These are phyloP conservation scores for Gnathonemus echidnorhynchus DNA, from an alignment of 2,113 vertebrate genomes.

Conservation along the genomic window DNA sequence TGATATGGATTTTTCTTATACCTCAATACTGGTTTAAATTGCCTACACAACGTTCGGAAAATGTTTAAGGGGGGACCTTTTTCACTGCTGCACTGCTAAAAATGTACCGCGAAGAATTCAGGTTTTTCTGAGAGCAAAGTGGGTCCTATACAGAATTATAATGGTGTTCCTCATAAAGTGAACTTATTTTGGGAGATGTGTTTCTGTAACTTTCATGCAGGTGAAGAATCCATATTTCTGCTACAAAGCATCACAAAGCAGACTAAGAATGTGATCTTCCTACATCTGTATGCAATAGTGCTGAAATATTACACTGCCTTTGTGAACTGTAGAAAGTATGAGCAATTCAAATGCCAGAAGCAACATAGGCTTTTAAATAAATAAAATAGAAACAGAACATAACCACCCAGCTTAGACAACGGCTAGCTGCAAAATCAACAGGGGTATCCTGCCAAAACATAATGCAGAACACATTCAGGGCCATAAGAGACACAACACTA, in stretches of 20 bases:
- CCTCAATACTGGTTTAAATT: too few relatives aligned
- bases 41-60: too few relatives aligned
- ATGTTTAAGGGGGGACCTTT: too few relatives aligned
- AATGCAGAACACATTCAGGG: slow-evolving; percentile 28
- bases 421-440: slow-evolving; percentile 21
- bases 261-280: background rate
- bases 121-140: background rate
- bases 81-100: too few relatives aligned
- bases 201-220: background rate
- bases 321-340: slow-evolving; percentile 12
- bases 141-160: background rate
- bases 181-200: background rate
- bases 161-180: background rate
- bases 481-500: background rate
- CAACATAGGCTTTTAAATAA: slow-evolving; percentile 26
- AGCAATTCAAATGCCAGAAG: slow-evolving; percentile 15
- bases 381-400: slow-evolving; percentile 18
- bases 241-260: slow-evolving; percentile 6
- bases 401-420: slow-evolving; percentile 18
- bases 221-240: background rate
- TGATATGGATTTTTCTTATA: too few relatives aligned
- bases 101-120: background rate
- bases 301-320: slow-evolving; percentile 16
- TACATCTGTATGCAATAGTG: slow-evolving; percentile 11
- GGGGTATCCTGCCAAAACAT: slow-evolving; percentile 22